These are phyloP conservation scores for Ruditapes philippinarum DNA, from an alignment of 1,140 invertebrate genomes.

Conservation along the genomic window DNA sequence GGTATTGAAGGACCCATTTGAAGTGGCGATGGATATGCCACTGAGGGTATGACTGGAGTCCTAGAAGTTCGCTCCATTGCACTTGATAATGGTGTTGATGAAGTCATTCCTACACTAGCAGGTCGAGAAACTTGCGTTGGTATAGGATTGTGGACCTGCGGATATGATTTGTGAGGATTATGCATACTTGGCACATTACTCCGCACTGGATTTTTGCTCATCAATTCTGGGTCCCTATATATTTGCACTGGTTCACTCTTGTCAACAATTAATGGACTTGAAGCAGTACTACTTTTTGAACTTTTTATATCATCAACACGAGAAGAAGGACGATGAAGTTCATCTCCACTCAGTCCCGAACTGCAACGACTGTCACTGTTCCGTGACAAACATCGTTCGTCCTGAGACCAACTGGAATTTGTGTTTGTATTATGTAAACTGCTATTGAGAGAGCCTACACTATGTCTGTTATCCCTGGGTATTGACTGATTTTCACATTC, in stretches of 20 bases:
- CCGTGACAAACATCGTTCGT: constrained; percentile 44
- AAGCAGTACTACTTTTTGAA: constrained; percentile 81
- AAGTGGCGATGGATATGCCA: constrained; percentile 68
- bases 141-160: constrained; percentile 74
- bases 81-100: constrained; percentile 68
- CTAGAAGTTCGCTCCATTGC: constrained; percentile 65
- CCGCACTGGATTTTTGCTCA: constrained; percentile 85
- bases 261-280: constrained; percentile 84
- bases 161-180: constrained; percentile 67
- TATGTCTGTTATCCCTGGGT: constrained; percentile 23
- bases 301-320: constrained; percentile 79
- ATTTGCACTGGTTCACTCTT: constrained; percentile 81
- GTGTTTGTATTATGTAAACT: constrained; percentile 37
- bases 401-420: constrained; percentile 53
- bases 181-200: constrained; percentile 79
- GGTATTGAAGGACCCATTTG: constrained; percentile 47
- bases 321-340: constrained; percentile 78
- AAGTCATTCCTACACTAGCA: constrained; percentile 62
- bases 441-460: not conserved
- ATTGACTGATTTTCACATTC: constrained; percentile 17
- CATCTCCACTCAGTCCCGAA: constrained; percentile 72
- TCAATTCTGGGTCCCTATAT: constrained; percentile 85
- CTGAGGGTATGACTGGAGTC: constrained; percentile 72
- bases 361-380: constrained; percentile 77
- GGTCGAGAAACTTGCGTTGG: constrained; percentile 64